Evolutionary conservation across 2,888 invertebrate genomes (phyloP), one percentile per base, ranked within the genome.

Genomic region (Apodemia zela): DNA sequence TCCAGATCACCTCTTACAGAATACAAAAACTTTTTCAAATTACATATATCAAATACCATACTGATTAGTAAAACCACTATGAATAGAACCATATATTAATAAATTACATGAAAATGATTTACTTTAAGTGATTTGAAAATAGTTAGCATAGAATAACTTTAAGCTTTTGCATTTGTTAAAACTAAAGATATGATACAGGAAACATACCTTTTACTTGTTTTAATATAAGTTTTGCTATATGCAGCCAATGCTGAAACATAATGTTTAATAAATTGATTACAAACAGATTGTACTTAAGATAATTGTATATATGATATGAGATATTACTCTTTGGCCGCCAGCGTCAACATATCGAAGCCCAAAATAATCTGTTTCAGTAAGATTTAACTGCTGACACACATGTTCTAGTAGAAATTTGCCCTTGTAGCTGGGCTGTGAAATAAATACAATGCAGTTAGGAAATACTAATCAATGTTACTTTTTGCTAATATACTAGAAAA

Each of bases 281-380:
- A 15, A 33, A n/a, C 8, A 17, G 17, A 47, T 17, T 6, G 8
- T 10, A 47, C 8, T 47, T 47, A 2, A 17, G 2, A 47, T 17
- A 17, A 17, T n/a, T 47, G 6, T 47, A 3, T 47, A 47, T n/a
- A n/a, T n/a, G 13, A 54, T 25, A 13, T 25, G 21, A 54, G 25
- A 25, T 51, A 68, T 66, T 60, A 98, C 98, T 93, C 98, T 94
- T 87, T 98, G 97, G 72, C 97, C 96, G 74, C 95, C 94, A 66
- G 94, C 93, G 86, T 98, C 98, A 71, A 98, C 97, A 94, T 96
- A 98, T 69, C 98, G 94, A 69, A 98, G 93, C 13, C 98, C 98
- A 85, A 98, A 97, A 87, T 98, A 98, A 89, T 98, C 98, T 77
- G 96, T 97, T 90, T 98, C 98, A 68, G 96, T 94, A 71, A 98